Base-by-base conservation (phyloP, 2,797 vertebrate genomes). In the Lacerta bilineata region DNA sequence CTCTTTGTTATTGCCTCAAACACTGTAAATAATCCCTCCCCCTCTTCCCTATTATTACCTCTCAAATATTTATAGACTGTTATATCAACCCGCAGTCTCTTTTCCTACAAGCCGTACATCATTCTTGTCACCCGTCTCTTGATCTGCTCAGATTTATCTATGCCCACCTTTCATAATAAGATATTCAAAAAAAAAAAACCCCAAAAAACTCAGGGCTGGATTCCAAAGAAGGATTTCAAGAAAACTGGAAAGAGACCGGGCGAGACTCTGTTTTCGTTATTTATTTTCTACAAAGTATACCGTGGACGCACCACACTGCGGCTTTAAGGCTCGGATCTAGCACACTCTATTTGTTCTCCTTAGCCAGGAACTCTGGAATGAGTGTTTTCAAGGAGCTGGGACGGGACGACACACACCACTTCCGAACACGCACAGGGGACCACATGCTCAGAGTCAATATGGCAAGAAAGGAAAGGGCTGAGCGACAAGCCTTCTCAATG, bases 61-160 rank as follows among this genome's bases (percentile, higher is more conserved):
- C 94, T 97, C 96, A 96, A 95, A 96, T 97, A 97, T 97, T 97
- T 97, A 97, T 97, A 97, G 96, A 96, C 95, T 95, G 94, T 96
- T 96, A 96, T 96, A 95, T 92, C 91, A 88, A 96, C 90, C 94
- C 92, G 91, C 93, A 95, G 92, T 96, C 96, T 96, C 94, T 93
- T 95, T 95, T 94, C 95, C 95, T 95, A 95, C 86, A 93, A 95
- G 93, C 68, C 90, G 59, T 97, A 91, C 88, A 97, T 97, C 96
- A 97, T 91, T 95, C 96, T 94, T 96, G 97, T 94, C 95, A 96
- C 85, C 91, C 86, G 95, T 96, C 95, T 80, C 89, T 94, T 91
- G 94, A 96, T 95, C 93, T 92, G 94, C 94, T 94, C 91, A 93
- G 92, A 93, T 96, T 97, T 97, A 97, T 96, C 95, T 96, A 96